phyloP scores from a whole-genome alignment of 2,888 invertebrate species.

The Micoletzkya japonica region DNA sequence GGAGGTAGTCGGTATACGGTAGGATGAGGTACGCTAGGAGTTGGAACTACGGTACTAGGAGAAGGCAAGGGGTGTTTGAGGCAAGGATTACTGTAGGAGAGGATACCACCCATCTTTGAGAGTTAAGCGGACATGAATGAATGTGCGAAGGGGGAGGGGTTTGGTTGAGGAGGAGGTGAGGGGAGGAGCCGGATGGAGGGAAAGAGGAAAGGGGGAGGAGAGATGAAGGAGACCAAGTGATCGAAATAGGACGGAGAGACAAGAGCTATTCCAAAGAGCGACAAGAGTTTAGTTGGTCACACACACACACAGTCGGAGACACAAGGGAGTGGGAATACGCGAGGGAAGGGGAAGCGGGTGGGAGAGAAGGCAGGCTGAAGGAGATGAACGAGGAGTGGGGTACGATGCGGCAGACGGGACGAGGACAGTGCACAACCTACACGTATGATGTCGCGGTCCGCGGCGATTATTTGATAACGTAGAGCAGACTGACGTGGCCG shows the following conservation, averaged over 20 bases:
- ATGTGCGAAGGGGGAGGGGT: too few species aligned
- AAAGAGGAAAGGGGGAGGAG: background rate
- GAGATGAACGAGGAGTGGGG: background rate
- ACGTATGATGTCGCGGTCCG: too few species aligned
- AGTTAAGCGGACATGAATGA: too few species aligned
- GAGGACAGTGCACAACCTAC: background rate
- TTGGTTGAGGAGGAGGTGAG: slow-evolving; percentile 4
- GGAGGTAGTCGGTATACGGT: too few species aligned
- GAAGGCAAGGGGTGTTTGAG: too few species aligned
- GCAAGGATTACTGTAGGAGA: too few species aligned
- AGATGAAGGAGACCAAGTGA: background rate
- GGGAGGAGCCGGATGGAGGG: slow-evolving; percentile 4
- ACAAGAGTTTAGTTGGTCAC: background rate
- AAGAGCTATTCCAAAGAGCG: background rate
- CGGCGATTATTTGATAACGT: too few species aligned
- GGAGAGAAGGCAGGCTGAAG: background rate
- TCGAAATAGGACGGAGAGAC: background rate
- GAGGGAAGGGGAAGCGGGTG: background rate
- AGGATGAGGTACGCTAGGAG: too few species aligned
- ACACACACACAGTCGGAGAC: background rate
- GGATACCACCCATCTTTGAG: too few species aligned
- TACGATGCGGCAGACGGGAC: background rate
- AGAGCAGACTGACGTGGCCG: too few species aligned
- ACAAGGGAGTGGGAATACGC: background rate
- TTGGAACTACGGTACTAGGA: too few species aligned